Base-by-base conservation (phyloP, 2,888 invertebrate genomes). In the Entomobrya multifasciata region DNA sequence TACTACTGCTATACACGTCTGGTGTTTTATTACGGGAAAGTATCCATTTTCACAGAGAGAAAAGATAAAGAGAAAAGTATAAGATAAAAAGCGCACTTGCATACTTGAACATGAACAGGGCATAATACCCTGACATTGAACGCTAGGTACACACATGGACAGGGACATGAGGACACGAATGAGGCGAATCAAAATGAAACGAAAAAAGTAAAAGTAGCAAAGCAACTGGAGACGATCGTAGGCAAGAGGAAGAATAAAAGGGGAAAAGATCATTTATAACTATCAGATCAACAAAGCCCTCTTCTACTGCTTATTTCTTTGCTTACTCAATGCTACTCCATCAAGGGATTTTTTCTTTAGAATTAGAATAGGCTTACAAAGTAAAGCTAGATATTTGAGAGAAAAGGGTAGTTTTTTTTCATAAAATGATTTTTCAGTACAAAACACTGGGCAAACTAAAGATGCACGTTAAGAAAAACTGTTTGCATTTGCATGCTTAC, bases 241-340 rank as follows among this genome's bases (percentile, higher is more conserved):
- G 49, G 74, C 62, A 52, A 47, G 41, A 25, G 62, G 67, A 72
- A 74, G 72, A 47, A 74, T 57, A 72, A 81, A 83, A 83, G 82
- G 88, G 72, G 81, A 36, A 88, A 81, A 85, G 88, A 88, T 85
- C 88, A 88, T 85, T 88, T 88, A 88, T 85, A 80, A 81, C 88
- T 74, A 85, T 88, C 88, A 85, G 77, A 81, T 67, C 87, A 85
- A 81, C 85, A 88, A 85, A 84, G 76, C 27, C 76, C 36, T 74
- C 49, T 82, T 20, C 72, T 27, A 74, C n/a, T n/a, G n/a, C n/a
- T n/a, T n/a, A n/a, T n/a, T n/a, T n/a, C n/a, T n/a, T n/a, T n/a
- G n/a, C 62, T 52, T 57, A 62, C 74, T 82, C 20, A n/a, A n/a
- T 30, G 62, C 52, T 62, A 41, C 79, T 78, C 27, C 47, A 78